Conservation (phyloP, 2,888 invertebrate genomes). For the Halocaridina rubra region DNA sequence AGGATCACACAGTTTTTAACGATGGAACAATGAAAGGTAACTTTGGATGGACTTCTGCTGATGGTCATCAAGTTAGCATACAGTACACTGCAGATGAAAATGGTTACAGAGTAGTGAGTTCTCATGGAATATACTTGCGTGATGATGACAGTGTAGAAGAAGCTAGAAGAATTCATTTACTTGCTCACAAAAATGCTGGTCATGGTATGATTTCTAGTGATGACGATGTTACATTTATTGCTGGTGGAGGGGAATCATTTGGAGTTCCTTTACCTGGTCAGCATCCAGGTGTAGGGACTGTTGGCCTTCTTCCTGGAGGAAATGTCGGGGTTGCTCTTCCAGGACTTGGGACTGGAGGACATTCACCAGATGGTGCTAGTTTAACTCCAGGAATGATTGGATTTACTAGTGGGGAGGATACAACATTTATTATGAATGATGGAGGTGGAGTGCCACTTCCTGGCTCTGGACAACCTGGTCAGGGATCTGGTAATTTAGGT, state of each 20-base stretch:
- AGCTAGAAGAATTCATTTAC: constrained; percentile 22
- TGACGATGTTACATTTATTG: background rate
- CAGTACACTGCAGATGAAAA: constrained; percentile 59
- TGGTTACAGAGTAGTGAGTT: constrained; percentile 47
- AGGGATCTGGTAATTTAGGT: background rate
- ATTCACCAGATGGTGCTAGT: background rate
- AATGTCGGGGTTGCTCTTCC: background rate
- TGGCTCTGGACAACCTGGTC: background rate
- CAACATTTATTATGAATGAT: background rate
- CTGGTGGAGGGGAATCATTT: background rate
- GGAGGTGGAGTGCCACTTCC: constrained; percentile 12
- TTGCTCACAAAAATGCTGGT: background rate
- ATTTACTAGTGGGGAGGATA: background rate
- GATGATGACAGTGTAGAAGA: constrained; percentile 37
- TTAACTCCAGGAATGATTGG: background rate
- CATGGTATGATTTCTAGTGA: background rate
- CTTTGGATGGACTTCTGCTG: constrained; percentile 60
- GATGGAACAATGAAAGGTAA: constrained; percentile 57
- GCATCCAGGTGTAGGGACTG: background rate
- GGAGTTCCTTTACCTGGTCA: background rate
- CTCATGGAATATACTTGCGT: constrained; percentile 21
- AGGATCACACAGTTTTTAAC: constrained; percentile 37
- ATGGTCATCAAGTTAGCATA: constrained; percentile 42
- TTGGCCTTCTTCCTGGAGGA: too few relatives aligned
- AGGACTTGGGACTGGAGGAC: background rate